Base-by-base conservation (phyloP, 53 echinoderm and acorn worm species). In the Echinarachnius parma region DNA sequence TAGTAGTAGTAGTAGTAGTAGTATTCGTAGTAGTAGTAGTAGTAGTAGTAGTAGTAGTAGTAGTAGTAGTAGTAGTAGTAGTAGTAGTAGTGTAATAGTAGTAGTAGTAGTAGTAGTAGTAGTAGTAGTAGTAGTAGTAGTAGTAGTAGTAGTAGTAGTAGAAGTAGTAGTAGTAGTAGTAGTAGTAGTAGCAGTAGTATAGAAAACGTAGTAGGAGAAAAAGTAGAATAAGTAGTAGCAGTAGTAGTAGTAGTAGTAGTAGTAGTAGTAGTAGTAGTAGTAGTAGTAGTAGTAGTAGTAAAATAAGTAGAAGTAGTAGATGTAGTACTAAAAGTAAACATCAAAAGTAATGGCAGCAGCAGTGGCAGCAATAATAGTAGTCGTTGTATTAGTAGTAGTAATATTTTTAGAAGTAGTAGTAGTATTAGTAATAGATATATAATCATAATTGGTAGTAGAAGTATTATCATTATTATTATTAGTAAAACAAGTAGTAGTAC, bases 31-130 rank as follows among this genome's bases (percentile, higher is more conserved):
- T 39, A 62, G 24, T 36, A 22, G 44, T 37, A 25, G 44, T 62
- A 14, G 44, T 22, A 25, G 23, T 13, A 25, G 9, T 39, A 0
- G 21, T 3, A 62, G 10, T 18, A 44, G 45, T 42, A 25, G 23
- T 62, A 26, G 25, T 21, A 42, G 1, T 4, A 62, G 62, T 24
- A 34, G 62, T 25, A 62, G 44, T 39, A 44, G 23, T 23, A 62
- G 62, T 62, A 62, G 42, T 39, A 44, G 19, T 15, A 35, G 13
- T 5, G 61, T 34, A 61, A 34, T 35, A 61, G 61, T 61, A 61
- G 61, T 61, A 61, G 36, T 61, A 61, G 61, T 61, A 61, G 35
- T 61, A 34, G 61, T 33, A 34, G 61, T 61, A 35, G 61, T 5
- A 5, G 61, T 61, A 35, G 35, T 61, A 35, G 61, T 34, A 34